A percentile compares a stretch with the other conserved stretches of the same genome.
Evolutionary conservation across 2,113 vertebrate genomes (phyloP).

Genomic region (Orthonyx spaldingii): DNA sequence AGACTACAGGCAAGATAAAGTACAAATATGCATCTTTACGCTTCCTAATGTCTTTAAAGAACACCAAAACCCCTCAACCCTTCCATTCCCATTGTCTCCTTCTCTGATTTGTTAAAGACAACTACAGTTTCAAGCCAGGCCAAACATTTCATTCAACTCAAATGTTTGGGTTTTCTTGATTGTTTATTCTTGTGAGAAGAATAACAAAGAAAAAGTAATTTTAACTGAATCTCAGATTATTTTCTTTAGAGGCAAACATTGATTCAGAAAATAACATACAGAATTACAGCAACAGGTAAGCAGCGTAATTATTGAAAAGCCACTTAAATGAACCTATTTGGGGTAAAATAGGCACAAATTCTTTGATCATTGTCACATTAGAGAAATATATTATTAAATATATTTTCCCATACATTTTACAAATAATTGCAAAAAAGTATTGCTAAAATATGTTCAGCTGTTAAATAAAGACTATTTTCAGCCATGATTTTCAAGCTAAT

Average conservation of each 20-base stretch:
- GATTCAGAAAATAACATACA: not conserved
- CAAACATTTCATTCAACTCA: not conserved
- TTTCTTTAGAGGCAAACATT: not conserved
- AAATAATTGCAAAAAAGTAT: not conserved
- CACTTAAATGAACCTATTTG: not conserved
- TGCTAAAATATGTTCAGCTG: not conserved
- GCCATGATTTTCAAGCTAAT: not conserved
- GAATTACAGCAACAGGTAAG: not conserved
- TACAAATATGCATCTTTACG: not conserved
- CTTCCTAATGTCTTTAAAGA: not conserved
- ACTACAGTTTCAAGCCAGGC: not conserved
- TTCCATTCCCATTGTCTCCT: not conserved
- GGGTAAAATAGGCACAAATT: not conserved
- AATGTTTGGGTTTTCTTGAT: not conserved
- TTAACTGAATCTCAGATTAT: not conserved
- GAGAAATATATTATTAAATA: not conserved
- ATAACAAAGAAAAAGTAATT: not conserved
- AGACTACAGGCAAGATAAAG: not conserved
- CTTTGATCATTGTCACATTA: not conserved
- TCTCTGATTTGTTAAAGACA: not conserved
- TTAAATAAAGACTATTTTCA: not conserved
- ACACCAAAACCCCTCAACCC: not conserved
- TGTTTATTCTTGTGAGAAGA: not conserved
- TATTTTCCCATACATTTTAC: not conserved
- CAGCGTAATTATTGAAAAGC: not conserved